phyloP scores from a whole-genome alignment of 2,888 invertebrate species.

The Zele albiditarsus region DNA sequence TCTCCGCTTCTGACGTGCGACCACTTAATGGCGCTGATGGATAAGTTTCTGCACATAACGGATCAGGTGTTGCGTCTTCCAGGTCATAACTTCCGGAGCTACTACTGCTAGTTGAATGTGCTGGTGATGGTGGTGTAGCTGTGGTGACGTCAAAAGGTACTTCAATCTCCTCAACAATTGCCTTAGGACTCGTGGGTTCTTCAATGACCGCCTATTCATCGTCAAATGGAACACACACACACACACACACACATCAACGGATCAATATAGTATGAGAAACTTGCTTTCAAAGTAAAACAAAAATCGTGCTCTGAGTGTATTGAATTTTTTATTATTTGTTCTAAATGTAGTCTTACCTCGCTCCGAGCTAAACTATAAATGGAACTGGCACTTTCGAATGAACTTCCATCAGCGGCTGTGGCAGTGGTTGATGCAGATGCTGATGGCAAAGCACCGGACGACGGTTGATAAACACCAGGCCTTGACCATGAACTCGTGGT shows the following conservation, averaged over 20 bases:
- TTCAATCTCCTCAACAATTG: constrained; percentile 65
- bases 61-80: constrained; percentile 68
- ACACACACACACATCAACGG: not conserved
- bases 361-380: constrained; percentile 85
- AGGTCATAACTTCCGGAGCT: constrained; percentile 71
- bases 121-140: constrained; percentile 60
- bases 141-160: constrained; percentile 55
- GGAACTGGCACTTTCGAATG: constrained; percentile 91
- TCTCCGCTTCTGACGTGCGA: constrained; percentile 62
- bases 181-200: constrained; percentile 65
- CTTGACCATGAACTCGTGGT: constrained; percentile 74
- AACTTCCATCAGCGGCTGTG: constrained; percentile 80
- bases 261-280: not conserved
- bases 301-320: not conserved
- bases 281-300: not conserved
- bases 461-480: constrained; percentile 69
- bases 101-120: constrained; percentile 67
- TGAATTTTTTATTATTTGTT: constrained; percentile 28
- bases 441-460: constrained; percentile 62
- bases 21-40: constrained; percentile 57
- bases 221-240: not conserved
- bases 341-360: constrained; percentile 73
- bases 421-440: constrained; percentile 66
- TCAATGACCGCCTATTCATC: constrained; percentile 65
- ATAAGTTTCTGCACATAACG: constrained; percentile 53